Evolutionary conservation across 2,113 vertebrate species (phyloP).

Genomic region (Sardina pilchardus): DNA sequence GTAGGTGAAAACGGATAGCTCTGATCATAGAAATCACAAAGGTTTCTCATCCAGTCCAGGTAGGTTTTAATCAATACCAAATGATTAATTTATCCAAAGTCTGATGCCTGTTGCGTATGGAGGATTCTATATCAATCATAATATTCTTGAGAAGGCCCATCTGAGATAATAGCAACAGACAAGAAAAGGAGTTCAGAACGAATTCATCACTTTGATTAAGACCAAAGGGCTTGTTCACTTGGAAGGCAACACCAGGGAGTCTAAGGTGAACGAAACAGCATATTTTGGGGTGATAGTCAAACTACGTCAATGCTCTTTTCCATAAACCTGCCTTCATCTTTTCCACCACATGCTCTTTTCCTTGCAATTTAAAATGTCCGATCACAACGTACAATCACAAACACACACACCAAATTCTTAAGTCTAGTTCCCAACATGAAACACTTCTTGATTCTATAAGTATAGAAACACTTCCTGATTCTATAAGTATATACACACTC

Average conservation of each 20-base stretch:
- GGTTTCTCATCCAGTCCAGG: not conserved
- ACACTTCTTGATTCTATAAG: not conserved
- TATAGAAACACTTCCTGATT: too few species aligned
- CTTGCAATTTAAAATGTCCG: too few species aligned
- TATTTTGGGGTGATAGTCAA: too few species aligned
- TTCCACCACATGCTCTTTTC: too few species aligned
- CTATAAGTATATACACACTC: too few species aligned
- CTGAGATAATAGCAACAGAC: not conserved
- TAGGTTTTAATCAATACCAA: not conserved
- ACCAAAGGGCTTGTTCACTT: not conserved
- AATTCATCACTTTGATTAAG: not conserved
- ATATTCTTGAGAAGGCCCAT: not conserved
- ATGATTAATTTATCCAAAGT: not conserved
- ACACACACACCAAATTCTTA: too few species aligned
- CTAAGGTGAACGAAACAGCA: not conserved
- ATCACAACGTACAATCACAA: too few species aligned
- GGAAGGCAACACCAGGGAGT: not conserved
- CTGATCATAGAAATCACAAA: not conserved
- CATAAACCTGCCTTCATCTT: too few species aligned
- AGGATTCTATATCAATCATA: not conserved
- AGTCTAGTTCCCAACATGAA: not conserved
- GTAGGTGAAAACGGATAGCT: not conserved
- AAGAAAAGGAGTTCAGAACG: not conserved
- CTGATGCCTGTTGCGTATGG: slow-evolving; percentile 1
- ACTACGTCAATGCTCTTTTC: too few species aligned